Evolutionary conservation across 2,113 vertebrate species (phyloP), one percentile per base, ranked within the genome.

Genomic region (Sander vitreus): DNA sequence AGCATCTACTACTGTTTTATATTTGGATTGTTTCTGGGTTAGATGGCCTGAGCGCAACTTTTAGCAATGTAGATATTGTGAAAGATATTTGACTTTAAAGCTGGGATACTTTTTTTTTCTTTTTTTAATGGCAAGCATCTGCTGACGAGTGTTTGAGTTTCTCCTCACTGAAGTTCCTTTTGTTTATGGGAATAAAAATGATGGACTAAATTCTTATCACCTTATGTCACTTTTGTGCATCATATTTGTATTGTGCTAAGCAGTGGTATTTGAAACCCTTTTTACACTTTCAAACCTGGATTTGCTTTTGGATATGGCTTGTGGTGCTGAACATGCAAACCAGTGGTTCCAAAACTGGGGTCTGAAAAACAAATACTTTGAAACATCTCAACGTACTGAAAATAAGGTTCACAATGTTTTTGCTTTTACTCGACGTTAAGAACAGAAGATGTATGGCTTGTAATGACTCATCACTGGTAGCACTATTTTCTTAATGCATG

Each of bases 121-220:
- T 66, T 66, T 48, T 21, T 19, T 19, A 88, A 91, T 64, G 80
- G 78, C 48, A 83, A 84, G 66, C 80, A 73, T 83, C 89, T 93
- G 86, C 77, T 89, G 81, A 90, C 83, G 91, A 93, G 93, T 93
- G 92, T 93, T 86, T 86, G 72, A 88, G 77, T 88, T 86, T 92
- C 51, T 88, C 89, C 89, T 88, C 89, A 84, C 85, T 85, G 91
- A 74, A 85, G 86, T 71, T 84, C 87, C 76, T 89, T 64, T 90
- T 94, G 90, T 92, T 93, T 90, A 92, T 94, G 91, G 91, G 65
- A 94, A 94, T 94, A 91, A 92, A 91, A 84, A 71, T 57, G 27
- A 88, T 80, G 69, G 66, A 90, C 77, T 81, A n/a, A 66, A 85
- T 79, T 83, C 11, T 79, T 59, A 54, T 55, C 21, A 36, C 5